Percentiles rank a stretch among this genome's conserved stretches.
Conservation (phyloP, 2,888 invertebrate species). For the Hylaea fasciaria region DNA sequence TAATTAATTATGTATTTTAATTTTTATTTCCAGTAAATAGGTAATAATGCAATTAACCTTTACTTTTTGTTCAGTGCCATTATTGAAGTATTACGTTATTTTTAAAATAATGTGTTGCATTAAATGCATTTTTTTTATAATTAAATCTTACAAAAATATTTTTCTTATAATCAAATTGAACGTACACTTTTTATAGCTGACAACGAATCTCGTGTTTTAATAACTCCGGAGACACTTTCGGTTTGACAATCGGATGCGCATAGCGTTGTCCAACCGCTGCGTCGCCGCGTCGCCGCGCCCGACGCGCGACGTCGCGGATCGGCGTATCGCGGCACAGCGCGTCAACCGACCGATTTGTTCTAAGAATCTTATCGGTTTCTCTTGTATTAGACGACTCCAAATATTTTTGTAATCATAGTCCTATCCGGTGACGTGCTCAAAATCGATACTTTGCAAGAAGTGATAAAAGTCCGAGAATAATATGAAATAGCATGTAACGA, state of each 20-base stretch:
- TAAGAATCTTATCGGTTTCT: constrained; percentile 52
- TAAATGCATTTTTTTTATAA: constrained; percentile 73
- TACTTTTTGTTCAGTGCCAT: constrained; percentile 80
- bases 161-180: constrained; percentile 57
- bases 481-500: background rate
- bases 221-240: constrained; percentile 58
- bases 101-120: constrained; percentile 81
- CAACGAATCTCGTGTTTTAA: constrained; percentile 77
- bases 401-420: constrained; percentile 39
- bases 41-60: constrained; percentile 60
- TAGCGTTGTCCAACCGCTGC: constrained; percentile 67
- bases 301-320: background rate
- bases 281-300: constrained; percentile 25
- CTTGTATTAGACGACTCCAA: constrained; percentile 38
- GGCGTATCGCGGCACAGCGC: constrained; percentile 16
- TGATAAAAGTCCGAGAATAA: background rate
- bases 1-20: constrained; percentile 53
- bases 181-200: constrained; percentile 57
- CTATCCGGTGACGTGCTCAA: constrained; percentile 30
- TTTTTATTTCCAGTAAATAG: constrained; percentile 61
- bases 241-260: constrained; percentile 69
- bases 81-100: constrained; percentile 81
- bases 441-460: constrained; percentile 15
- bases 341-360: constrained; percentile 59
- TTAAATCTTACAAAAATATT: constrained; percentile 48